Conservation (phyloP, 1,140 invertebrate genomes). For the Hylaeus anthracinus region DNA sequence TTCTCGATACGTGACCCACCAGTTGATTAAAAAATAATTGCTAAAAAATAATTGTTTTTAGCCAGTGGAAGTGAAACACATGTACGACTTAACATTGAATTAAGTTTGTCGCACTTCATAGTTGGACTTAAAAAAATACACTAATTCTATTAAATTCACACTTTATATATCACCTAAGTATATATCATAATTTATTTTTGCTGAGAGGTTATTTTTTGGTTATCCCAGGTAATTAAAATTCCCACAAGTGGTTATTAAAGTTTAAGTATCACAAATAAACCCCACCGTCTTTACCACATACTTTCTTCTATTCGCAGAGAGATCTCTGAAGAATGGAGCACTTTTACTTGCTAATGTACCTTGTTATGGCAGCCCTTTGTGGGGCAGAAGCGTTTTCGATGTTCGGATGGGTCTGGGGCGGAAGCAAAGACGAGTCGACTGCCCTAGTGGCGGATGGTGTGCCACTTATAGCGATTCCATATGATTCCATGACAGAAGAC, state of each 20-base stretch:
- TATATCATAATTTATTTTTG: too few relatives aligned
- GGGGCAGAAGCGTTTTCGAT: conserved; percentile 53
- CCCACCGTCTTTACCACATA: neutral
- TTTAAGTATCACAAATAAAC: neutral
- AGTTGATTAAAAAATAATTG: too few relatives aligned
- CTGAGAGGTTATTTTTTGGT: too few relatives aligned
- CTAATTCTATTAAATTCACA: too few relatives aligned
- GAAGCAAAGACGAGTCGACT: conserved; percentile 53
- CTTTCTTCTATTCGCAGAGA: neutral
- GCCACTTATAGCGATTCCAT: conserved; percentile 79
- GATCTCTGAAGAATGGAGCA: neutral
- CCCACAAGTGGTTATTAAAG: neutral
- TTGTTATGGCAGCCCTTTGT: neutral
- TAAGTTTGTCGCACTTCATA: too few relatives aligned
- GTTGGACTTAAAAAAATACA: too few relatives aligned
- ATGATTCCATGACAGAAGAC: conserved; percentile 84
- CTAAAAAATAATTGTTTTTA: too few relatives aligned
- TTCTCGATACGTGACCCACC: too few relatives aligned
- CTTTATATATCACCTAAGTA: too few relatives aligned
- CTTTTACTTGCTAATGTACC: neutral
- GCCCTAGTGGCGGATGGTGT: conserved; percentile 68
- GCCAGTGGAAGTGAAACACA: too few relatives aligned
- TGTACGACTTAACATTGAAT: too few relatives aligned
- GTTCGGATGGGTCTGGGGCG: conserved; percentile 75
- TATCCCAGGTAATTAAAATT: neutral